phyloP scores from a whole-genome alignment of 1,140 invertebrate genomes.

The Thrips palmi region DNA sequence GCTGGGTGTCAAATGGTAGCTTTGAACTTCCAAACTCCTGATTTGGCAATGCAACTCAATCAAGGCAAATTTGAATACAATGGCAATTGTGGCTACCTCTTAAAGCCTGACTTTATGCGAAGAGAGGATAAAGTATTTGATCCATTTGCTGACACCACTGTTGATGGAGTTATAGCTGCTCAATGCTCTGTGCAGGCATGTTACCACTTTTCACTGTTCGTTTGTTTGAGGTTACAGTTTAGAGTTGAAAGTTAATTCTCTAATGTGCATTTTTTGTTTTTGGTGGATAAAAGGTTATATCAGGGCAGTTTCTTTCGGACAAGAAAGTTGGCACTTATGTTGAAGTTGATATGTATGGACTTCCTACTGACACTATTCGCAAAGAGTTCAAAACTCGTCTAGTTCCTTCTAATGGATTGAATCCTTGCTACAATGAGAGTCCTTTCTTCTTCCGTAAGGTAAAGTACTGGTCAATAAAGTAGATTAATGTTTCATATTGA shows the following conservation, averaged over 20 bases:
- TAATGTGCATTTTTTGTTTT: conserved; percentile 17
- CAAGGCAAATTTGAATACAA: conserved; percentile 99
- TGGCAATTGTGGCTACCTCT: conserved; percentile 81
- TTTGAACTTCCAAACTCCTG: conserved; percentile 97
- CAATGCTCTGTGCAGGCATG: conserved; percentile 83
- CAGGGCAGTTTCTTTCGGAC: conserved; percentile 95
- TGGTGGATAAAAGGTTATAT: conserved; percentile 88
- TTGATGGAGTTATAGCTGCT: conserved; percentile 97
- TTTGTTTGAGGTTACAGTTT: not conserved
- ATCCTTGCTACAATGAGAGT: conserved; percentile 94
- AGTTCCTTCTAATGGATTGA: conserved; percentile 88
- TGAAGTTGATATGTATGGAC: conserved; percentile 97
- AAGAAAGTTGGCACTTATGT: conserved; percentile 97
- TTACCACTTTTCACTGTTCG: not conserved
- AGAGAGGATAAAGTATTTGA: conserved; percentile 88
- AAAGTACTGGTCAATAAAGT: no score
- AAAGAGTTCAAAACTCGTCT: conserved; percentile 93
- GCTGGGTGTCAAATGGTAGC: conserved; percentile 91
- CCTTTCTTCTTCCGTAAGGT: conserved; percentile 93
- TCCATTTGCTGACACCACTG: conserved; percentile 93
- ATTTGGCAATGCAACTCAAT: conserved; percentile 98
- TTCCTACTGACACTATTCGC: conserved; percentile 93
- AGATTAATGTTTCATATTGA: no score
- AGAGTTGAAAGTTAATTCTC: not conserved
- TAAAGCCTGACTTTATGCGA: conserved; percentile 98